These are phyloP conservation scores for Neodontobutis hainanensis DNA, from an alignment of 2,113 vertebrate genomes.

Conservation along the genomic window DNA sequence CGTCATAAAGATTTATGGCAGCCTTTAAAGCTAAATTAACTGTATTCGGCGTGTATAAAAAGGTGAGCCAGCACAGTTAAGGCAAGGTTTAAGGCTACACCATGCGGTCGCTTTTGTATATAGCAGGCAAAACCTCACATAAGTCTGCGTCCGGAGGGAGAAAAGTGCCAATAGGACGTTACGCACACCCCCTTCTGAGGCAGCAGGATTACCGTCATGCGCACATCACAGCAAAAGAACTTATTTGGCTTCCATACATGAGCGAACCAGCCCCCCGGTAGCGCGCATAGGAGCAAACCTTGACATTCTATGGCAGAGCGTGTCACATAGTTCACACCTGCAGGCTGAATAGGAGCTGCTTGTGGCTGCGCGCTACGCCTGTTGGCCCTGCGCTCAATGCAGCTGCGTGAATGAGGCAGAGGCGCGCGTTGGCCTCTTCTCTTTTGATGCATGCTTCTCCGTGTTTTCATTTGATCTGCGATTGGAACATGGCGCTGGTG, in stretches of 20 bases:
- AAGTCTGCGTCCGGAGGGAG: slow-evolving; percentile 27
- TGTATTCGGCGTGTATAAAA: slow-evolving; percentile 47
- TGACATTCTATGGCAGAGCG: slow-evolving; percentile 93
- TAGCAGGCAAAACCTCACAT: slow-evolving; percentile 40
- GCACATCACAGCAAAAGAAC: slow-evolving; percentile 80
- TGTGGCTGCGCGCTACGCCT: slow-evolving; percentile 96
- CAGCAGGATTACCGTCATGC: slow-evolving; percentile 77
- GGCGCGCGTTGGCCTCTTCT: slow-evolving; percentile 86
- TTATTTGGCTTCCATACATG: slow-evolving; percentile 92
- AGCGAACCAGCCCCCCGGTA: slow-evolving; percentile 89
- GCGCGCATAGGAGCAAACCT: slow-evolving; percentile 86
- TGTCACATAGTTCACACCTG: slow-evolving; percentile 96
- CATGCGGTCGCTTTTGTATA: slow-evolving; percentile 48
- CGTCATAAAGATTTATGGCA: slow-evolving; percentile 63
- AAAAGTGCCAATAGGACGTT: slow-evolving; percentile 36
- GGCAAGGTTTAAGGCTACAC: slow-evolving; percentile 50
- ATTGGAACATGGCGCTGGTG: slow-evolving; percentile 27
- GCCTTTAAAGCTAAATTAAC: slow-evolving; percentile 63
- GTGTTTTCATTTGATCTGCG: slow-evolving; percentile 87
- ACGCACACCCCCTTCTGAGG: slow-evolving; percentile 11
- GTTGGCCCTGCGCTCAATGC: slow-evolving; percentile 94
- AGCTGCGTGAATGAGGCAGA: slow-evolving; percentile 91
- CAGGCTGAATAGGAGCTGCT: slow-evolving; percentile 93
- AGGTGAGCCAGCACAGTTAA: slow-evolving; percentile 31
- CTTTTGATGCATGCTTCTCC: slow-evolving; percentile 91